Percentiles rank a stretch among this genome's conserved stretches.
phyloP scores from a whole-genome alignment of 2,113 vertebrate species.

The Lasiurus borealis region DNA sequence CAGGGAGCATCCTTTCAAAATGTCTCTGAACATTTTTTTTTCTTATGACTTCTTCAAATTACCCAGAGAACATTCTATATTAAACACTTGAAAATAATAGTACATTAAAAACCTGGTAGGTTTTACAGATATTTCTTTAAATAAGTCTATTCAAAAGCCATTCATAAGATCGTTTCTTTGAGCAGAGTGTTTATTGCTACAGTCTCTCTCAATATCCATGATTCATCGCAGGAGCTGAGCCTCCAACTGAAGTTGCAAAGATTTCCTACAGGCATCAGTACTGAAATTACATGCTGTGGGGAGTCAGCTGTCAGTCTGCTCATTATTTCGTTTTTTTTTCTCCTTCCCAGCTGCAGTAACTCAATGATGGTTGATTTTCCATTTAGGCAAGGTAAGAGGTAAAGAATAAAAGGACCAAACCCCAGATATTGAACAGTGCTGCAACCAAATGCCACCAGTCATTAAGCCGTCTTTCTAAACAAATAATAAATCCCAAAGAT shows the following conservation, averaged over 20 bases:
- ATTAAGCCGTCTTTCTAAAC: background rate
- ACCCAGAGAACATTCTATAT: constrained; percentile 24
- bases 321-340: constrained; percentile 47
- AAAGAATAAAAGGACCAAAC: background rate
- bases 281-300: constrained; percentile 55
- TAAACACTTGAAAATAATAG: constrained; percentile 24
- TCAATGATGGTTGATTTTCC: constrained; percentile 66
- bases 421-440: background rate
- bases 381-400: constrained; percentile 50
- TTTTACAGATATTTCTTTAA: constrained; percentile 38
- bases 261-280: constrained; percentile 47
- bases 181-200: constrained; percentile 50
- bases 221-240: constrained; percentile 23
- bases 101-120: background rate
- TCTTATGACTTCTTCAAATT: constrained; percentile 9
- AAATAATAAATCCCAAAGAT: background rate
- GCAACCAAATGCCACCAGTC: background rate
- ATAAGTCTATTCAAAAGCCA: constrained; percentile 30
- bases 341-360: constrained; percentile 64
- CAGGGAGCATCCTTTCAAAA: constrained; percentile 71
- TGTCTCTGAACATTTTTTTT: background rate
- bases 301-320: constrained; percentile 56
- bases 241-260: constrained; percentile 16
- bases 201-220: constrained; percentile 48
- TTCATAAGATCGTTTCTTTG: background rate